Evolutionary conservation across 2,888 invertebrate species (phyloP), one percentile per base, ranked within the genome.

Genomic region (Heliconius aoede): DNA sequence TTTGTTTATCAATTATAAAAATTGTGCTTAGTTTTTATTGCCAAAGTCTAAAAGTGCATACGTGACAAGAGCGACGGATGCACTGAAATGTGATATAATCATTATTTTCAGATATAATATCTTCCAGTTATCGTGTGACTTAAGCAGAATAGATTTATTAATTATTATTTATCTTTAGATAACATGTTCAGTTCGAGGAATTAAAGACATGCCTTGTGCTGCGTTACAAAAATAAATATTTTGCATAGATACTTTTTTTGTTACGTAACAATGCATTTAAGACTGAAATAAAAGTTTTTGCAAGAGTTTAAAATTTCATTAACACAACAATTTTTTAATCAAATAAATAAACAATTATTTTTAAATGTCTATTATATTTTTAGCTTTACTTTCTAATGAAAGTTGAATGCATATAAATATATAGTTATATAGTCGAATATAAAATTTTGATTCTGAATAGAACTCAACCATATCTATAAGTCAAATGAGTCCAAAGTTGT

Each of bases 1-100:
- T 60, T 60, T 60, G n/a, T 1, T n/a, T 65, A 65, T 36, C 7
- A 40, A 7, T 36, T 64, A 71, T 71, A 71, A 64, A 69, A 69
- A 32, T 5, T 58, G 26, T n/a, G 21, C 58, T 26, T 24, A 0
- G 36, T 36, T 21, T 64, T 58, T 62, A 24, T 36, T 64, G 58
- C 55, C 36, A 51, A 74, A 67, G 51, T 40, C 60, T 60, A 55
- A 15, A 64, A 64, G 18, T 75, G 78, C 78, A 80, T 82, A 82
- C 82, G 82, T 82, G 81, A 80, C 78, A 61, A 11, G 21, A 40
- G 68, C 73, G 60, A 73, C 78, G 74, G 72, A 76, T 75, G 73
- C 79, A 65, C 21, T 36, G 55, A 61, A 64, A 73, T 30, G n/a
- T 36, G 60, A 64, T 15, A 46, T 30, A 7, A 55, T 55, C 28